Evolutionary conservation across 2,888 invertebrate genomes (phyloP).

Genomic region (Drosophila rellima): DNA sequence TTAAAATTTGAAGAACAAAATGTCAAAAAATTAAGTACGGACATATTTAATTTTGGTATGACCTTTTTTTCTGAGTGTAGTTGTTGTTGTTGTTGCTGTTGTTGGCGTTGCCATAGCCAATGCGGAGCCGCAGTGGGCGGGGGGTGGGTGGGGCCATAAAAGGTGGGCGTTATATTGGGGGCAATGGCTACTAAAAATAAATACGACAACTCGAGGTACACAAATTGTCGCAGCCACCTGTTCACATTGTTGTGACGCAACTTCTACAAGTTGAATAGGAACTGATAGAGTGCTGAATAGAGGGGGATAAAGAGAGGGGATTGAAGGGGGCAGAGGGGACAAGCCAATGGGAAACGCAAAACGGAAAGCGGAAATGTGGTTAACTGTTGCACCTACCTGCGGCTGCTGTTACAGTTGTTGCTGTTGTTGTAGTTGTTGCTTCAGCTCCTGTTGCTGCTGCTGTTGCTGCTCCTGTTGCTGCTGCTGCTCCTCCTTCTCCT

Average conservation of each 20-base stretch:
- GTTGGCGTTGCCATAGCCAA: conserved; percentile 37
- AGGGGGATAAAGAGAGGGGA: neutral
- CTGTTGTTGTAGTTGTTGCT: conserved; percentile 36
- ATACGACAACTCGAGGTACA: conserved; percentile 74
- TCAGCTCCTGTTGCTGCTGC: conserved; percentile 18
- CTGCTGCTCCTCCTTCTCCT: conserved; percentile 22
- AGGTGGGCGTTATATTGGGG: conserved; percentile 44
- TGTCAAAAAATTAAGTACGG: too few relatives aligned
- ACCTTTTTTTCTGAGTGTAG: neutral
- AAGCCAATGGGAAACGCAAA: conserved; percentile 45
- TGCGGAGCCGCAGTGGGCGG: conserved; percentile 61
- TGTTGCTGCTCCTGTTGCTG: conserved; percentile 45
- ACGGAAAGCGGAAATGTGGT: conserved; percentile 60
- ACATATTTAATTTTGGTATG: too few relatives aligned
- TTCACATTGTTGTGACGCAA: conserved; percentile 81
- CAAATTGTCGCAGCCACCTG: conserved; percentile 81
- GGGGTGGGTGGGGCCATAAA: too few relatives aligned
- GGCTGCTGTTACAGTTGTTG: conserved; percentile 47
- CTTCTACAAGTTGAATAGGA: conserved; percentile 23
- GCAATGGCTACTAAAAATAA: conserved; percentile 77
- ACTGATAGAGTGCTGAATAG: conserved; percentile 5
- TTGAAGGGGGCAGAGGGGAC: neutral
- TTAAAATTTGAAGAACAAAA: too few relatives aligned
- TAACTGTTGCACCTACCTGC: conserved; percentile 67
- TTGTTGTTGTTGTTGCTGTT: conserved; percentile 12